A percentile compares a stretch with the other conserved stretches of the same genome.
phyloP scores from a whole-genome alignment of 2,888 invertebrate genomes.

The Eutolmus rufibarbis region DNA sequence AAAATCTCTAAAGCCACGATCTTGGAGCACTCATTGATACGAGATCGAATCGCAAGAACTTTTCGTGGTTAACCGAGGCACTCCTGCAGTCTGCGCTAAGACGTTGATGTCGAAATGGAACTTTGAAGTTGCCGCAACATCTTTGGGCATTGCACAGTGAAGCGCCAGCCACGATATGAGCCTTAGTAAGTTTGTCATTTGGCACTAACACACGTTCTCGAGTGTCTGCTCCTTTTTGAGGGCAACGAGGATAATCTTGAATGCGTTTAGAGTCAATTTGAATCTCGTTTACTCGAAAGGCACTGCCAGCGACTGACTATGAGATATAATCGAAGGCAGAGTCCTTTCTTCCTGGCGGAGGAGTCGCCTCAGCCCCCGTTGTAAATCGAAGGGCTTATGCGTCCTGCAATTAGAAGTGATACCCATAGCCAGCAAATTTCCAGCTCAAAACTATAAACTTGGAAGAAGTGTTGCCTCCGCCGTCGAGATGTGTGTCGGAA shows the following conservation, averaged over 20 bases:
- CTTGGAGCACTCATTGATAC: background rate
- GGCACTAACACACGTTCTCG: slow-evolving; percentile 29
- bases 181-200: slow-evolving; percentile 41
- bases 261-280: slow-evolving; percentile 40
- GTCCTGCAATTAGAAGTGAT: background rate
- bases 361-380: background rate
- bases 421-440: slow-evolving; percentile 11
- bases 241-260: slow-evolving; percentile 31
- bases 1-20: background rate
- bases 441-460: slow-evolving; percentile 34
- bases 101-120: slow-evolving; percentile 4
- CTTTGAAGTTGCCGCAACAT: slow-evolving; percentile 30
- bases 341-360: background rate
- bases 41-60: slow-evolving; percentile 42
- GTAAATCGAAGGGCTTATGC: slow-evolving; percentile 20
- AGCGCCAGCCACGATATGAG: background rate
- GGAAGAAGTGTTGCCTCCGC: slow-evolving; percentile 21
- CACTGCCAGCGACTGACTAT: background rate
- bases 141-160: slow-evolving; percentile 9
- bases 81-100: slow-evolving; percentile 15
- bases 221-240: slow-evolving; percentile 5
- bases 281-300: slow-evolving; percentile 9
- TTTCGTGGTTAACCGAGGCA: slow-evolving; percentile 39
- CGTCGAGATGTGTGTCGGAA: slow-evolving; percentile 16
- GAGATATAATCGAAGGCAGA: slow-evolving; percentile 39